Evolutionary conservation across 2,888 invertebrate genomes (phyloP), one percentile per base, ranked within the genome.

Genomic region (Caenorhabditis sp.): DNA sequence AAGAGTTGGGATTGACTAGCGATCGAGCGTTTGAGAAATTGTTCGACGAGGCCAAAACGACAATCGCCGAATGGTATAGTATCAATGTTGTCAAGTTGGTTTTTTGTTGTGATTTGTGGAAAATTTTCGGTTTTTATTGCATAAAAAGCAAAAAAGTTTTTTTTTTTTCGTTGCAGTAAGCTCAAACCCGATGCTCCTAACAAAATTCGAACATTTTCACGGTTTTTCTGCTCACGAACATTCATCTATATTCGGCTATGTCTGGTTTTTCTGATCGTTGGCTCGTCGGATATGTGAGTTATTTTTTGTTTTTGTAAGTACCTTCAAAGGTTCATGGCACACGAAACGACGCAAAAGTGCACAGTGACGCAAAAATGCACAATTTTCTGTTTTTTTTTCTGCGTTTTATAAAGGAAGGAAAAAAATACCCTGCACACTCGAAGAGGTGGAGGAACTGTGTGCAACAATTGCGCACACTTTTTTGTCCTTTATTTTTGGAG

Each of bases 251-350:
- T 69, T 21, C 51, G 69, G 1, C 51, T 74, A 8, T 54, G 66
- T 17, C 24, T 74, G 31, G 43, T 75, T 14, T 66, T 79, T 31
- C 51, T 79, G 5, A 69, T 74, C 6, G 58, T 79, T 31, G 79
- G 79, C 43, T 71, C 76, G 1, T 74, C 72, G 3, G 79, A 79
- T 60, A 68, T 79, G 79, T 79, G 36, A 72, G 79, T 67, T 60
- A 21, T 27, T 49, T 0, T 6, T 58, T 10, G 31, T 31, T 31
- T n/a, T n/a, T n/a, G n/a, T n/a, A n/a, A n/a, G n/a, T n/a, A n/a
- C n/a, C n/a, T n/a, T n/a, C n/a, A n/a, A n/a, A n/a, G n/a, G n/a
- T n/a, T n/a, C n/a, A n/a, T n/a, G n/a, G n/a, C n/a, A n/a, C n/a
- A n/a, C n/a, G n/a, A n/a, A n/a, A n/a, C n/a, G n/a, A n/a, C n/a